A percentile compares a stretch with the other conserved stretches of the same genome.
phyloP scores from a whole-genome alignment of 2,113 vertebrate species.

The Climacteris rufus region DNA sequence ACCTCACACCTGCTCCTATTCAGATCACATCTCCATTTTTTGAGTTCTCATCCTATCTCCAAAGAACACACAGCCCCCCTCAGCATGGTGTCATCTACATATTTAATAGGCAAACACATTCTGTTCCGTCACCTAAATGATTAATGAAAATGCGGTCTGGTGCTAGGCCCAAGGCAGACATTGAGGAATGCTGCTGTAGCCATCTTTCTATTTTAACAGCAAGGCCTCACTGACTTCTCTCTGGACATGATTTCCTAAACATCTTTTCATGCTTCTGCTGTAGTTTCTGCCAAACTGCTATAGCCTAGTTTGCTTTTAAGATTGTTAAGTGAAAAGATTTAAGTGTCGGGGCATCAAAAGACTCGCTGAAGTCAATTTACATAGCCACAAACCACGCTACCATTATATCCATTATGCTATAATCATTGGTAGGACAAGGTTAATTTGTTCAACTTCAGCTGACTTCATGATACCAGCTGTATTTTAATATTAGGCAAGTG shows the following conservation, averaged over 20 bases:
- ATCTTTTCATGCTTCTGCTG: not conserved
- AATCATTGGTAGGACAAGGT: not conserved
- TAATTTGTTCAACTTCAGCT: not conserved
- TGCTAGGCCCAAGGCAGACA: conserved; percentile 9
- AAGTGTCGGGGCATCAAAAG: not conserved
- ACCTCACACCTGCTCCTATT: conserved; percentile 62
- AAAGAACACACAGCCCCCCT: not conserved
- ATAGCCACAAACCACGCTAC: not conserved
- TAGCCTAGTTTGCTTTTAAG: not conserved
- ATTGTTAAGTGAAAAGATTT: not conserved
- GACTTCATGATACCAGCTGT: not conserved
- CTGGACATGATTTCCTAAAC: not conserved
- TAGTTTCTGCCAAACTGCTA: not conserved
- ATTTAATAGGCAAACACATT: conserved; percentile 65
- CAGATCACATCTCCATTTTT: conserved; percentile 68
- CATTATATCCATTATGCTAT: not conserved
- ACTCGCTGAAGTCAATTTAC: not conserved
- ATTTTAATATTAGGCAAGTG: not conserved
- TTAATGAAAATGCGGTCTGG: conserved; percentile 50
- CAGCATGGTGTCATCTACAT: conserved; percentile 55
- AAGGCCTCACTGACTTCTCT: not conserved
- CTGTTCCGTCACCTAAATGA: conserved; percentile 50
- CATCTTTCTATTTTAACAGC: conserved; percentile 1
- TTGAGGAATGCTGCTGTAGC: conserved; percentile 30
- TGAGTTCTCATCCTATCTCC: conserved; percentile 44